Evolutionary conservation across 2,888 invertebrate genomes (phyloP).

Genomic region (Lysandra coridon): DNA sequence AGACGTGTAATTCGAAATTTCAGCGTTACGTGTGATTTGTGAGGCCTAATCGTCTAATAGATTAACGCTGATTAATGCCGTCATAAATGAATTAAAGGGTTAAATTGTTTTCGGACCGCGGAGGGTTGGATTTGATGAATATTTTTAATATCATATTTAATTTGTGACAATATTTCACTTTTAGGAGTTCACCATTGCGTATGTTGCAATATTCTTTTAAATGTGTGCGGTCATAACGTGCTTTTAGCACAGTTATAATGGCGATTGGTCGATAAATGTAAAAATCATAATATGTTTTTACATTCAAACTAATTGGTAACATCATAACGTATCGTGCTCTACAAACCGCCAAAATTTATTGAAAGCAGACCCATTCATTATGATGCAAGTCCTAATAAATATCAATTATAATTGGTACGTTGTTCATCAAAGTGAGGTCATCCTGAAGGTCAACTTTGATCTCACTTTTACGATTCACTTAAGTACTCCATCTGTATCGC

Average conservation of each 20-base stretch:
- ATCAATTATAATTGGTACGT: constrained; percentile 21
- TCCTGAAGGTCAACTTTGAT: constrained; percentile 27
- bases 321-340: background rate
- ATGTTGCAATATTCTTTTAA: too few species aligned
- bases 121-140: background rate
- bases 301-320: background rate
- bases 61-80: constrained; percentile 34
- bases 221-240: too few species aligned
- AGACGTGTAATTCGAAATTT: constrained; percentile 43
- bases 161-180: background rate
- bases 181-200: background rate
- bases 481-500: background rate
- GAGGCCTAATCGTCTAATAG: constrained; percentile 35
- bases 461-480: constrained; percentile 24
- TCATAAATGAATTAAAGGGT: constrained; percentile 34
- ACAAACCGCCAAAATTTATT: constrained; percentile 8
- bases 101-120: background rate
- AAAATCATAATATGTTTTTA: background rate
- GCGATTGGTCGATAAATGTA: too few species aligned
- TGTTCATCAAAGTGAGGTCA: constrained; percentile 6
- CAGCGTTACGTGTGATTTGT: constrained; percentile 42
- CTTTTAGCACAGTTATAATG: too few species aligned
- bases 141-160: background rate
- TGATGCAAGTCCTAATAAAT: constrained; percentile 22
- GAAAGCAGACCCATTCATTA: constrained; percentile 2